Evolutionary conservation across 2,797 vertebrate genomes (phyloP).

Genomic region (Karalla daura): DNA sequence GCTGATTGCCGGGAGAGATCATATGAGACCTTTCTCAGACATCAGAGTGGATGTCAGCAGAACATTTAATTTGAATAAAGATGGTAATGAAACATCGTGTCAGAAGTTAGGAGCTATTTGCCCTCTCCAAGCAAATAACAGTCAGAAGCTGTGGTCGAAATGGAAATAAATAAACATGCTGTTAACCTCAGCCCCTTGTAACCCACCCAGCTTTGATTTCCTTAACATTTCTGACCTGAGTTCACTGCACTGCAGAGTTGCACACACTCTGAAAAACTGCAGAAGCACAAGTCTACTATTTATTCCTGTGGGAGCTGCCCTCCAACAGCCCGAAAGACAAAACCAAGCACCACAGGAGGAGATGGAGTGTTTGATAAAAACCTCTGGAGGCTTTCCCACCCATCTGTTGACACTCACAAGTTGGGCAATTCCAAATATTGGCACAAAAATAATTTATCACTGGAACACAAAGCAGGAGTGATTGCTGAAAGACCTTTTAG

Average conservation of each 20-base stretch:
- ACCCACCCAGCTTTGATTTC: conserved; percentile 21
- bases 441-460: conserved; percentile 48
- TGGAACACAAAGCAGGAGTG: background rate
- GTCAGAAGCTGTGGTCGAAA: conserved; percentile 15
- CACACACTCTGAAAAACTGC: conserved; percentile 24
- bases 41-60: background rate
- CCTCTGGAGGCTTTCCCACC: conserved; percentile 37
- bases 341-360: conserved; percentile 22
- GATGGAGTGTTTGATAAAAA: conserved; percentile 44
- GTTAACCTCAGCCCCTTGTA: conserved; percentile 1
- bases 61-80: conserved; percentile 2
- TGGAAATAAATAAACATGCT: conserved; percentile 40
- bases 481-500: conserved; percentile 35
- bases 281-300: conserved; percentile 8
- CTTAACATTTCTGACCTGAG: conserved; percentile 23
- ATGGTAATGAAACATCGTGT: conserved; percentile 6
- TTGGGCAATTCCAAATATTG: conserved; percentile 39
- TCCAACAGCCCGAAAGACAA: conserved; percentile 27
- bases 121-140: background rate
- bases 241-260: background rate
- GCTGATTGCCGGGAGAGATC: conserved; percentile 22
- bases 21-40: background rate
- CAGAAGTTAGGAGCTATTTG: background rate
- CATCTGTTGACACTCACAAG: conserved; percentile 30
- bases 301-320: conserved; percentile 39